Evolutionary conservation across 2,113 vertebrate species (phyloP).

Genomic region (Callipepla californica): DNA sequence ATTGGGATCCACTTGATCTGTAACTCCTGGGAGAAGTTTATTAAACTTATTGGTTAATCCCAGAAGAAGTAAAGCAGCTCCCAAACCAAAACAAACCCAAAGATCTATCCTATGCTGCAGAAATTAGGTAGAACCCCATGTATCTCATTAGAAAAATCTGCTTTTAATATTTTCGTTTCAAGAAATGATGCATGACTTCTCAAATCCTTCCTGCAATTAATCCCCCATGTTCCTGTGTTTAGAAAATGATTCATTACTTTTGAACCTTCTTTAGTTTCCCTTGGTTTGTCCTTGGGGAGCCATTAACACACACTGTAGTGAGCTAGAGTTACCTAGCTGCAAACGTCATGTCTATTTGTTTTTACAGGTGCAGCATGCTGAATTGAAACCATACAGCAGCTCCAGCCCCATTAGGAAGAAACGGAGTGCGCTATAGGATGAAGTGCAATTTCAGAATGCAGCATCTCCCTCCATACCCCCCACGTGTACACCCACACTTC

Average conservation of each 20-base stretch:
- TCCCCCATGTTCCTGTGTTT: conserved; percentile 96
- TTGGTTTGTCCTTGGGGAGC: conserved; percentile 88
- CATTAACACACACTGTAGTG: conserved; percentile 86
- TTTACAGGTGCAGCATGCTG: conserved; percentile 96
- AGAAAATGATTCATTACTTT: conserved; percentile 99
- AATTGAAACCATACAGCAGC: conserved; percentile 83
- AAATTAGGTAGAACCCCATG: conserved; percentile 70
- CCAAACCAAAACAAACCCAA: conserved; percentile 44
- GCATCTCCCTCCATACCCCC: not conserved
- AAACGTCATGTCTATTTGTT: conserved; percentile 90
- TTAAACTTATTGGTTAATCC: conserved; percentile 26
- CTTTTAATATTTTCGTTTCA: conserved; percentile 92
- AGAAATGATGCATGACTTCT: conserved; percentile 94
- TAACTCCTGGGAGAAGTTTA: conserved; percentile 31
- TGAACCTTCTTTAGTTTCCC: conserved; percentile 87
- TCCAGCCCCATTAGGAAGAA: conserved; percentile 89
- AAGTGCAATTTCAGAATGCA: not conserved
- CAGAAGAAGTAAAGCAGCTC: conserved; percentile 27
- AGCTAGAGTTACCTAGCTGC: conserved; percentile 92
- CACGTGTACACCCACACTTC: accelerated
- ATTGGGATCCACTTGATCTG: conserved; percentile 45
- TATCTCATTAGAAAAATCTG: conserved; percentile 85
- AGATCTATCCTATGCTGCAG: not conserved
- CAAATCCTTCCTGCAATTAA: conserved; percentile 99
- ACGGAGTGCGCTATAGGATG: conserved; percentile 75